Evolutionary conservation across 2,113 vertebrate species (phyloP).

Genomic region (Rhinolophus ferrumequinum): DNA sequence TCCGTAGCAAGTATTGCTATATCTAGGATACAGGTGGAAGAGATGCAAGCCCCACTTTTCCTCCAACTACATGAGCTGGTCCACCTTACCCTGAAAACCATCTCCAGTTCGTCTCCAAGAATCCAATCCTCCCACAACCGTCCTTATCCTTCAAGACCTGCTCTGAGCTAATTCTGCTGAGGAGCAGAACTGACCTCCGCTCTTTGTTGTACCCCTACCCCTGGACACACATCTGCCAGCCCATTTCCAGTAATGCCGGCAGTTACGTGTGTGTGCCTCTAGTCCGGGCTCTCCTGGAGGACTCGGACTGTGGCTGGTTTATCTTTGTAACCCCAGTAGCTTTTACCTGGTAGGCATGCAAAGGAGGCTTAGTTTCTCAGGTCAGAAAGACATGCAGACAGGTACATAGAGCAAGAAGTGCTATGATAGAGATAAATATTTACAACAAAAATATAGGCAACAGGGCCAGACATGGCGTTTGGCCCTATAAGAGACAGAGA

Average conservation of each 20-base stretch:
- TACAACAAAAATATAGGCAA: not conserved
- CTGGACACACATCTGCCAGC: not conserved
- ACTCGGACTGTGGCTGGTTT: not conserved
- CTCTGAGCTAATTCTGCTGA: not conserved
- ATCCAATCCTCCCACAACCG: not conserved
- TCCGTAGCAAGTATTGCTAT: not conserved
- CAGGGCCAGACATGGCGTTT: not conserved
- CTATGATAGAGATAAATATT: not conserved
- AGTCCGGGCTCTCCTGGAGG: not conserved
- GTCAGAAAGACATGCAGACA: not conserved
- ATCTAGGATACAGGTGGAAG: not conserved
- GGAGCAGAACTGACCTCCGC: not conserved
- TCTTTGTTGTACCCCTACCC: not conserved
- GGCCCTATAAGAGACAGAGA: not conserved
- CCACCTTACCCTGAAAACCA: not conserved
- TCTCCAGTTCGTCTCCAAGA: not conserved
- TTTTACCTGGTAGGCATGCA: not conserved
- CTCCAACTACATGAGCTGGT: not conserved
- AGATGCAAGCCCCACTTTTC: not conserved
- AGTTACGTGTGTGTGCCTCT: not conserved
- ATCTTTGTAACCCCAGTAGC: not conserved
- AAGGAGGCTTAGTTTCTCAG: not conserved
- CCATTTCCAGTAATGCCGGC: not conserved
- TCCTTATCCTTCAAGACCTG: not conserved
- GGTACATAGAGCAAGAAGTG: not conserved